A percentile compares a stretch with the other conserved stretches of the same genome.
These are phyloP conservation scores for Batillaria attramentaria DNA, from an alignment of 1,140 invertebrate species.

Conservation along the genomic window DNA sequence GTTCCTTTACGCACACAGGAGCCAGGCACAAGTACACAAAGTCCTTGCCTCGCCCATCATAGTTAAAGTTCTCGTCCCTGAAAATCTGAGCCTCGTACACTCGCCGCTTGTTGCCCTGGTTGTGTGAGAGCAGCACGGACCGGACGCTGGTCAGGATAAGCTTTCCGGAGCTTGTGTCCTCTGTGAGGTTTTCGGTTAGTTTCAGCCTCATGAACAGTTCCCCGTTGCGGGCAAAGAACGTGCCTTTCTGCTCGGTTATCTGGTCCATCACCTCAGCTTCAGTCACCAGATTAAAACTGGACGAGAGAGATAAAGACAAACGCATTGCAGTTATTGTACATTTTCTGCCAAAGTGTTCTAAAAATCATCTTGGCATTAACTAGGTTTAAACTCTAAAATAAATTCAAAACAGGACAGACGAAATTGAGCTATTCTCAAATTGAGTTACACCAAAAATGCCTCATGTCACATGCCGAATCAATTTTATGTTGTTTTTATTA, in stretches of 20 bases:
- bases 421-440: too few species aligned
- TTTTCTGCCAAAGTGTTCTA: too few species aligned
- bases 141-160: slow-evolving; percentile 62
- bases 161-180: slow-evolving; percentile 65
- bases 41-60: slow-evolving; percentile 61
- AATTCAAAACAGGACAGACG: not conserved
- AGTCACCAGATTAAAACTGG: slow-evolving; percentile 61
- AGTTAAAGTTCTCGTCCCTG: slow-evolving; percentile 60
- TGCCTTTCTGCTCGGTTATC: slow-evolving; percentile 48
- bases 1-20: slow-evolving; percentile 44
- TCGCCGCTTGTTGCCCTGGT: slow-evolving; percentile 25
- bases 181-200: slow-evolving; percentile 61
- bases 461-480: too few species aligned
- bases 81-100: slow-evolving; percentile 65
- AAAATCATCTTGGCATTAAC: too few species aligned
- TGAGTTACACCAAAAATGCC: too few species aligned
- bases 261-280: slow-evolving; percentile 33
- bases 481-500: too few species aligned
- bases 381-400: too few species aligned
- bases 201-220: slow-evolving; percentile 67
- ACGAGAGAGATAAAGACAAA: slow-evolving; percentile 13
- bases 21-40: slow-evolving; percentile 62
- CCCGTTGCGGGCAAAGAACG: slow-evolving; percentile 49
- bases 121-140: slow-evolving; percentile 57
- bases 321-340: too few species aligned